A percentile compares a stretch with the other conserved stretches of the same genome.
Conservation (phyloP, 2,113 vertebrate species). For the Nothobranchius furzeri region DNA sequence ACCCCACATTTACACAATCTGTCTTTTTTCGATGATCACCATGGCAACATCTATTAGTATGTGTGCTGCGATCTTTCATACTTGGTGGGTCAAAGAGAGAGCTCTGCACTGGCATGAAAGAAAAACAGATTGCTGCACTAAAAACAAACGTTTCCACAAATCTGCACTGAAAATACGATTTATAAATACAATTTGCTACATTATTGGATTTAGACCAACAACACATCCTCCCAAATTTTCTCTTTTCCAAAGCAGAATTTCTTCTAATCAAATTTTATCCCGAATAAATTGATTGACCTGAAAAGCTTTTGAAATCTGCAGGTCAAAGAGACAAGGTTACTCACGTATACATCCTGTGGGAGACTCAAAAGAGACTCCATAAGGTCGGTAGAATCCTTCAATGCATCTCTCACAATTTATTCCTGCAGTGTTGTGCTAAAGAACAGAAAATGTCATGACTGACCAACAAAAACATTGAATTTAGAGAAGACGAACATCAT, state of each 20-base stretch:
- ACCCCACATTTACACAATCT: not conserved
- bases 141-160: not conserved
- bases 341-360: conserved; percentile 86
- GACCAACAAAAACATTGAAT: not conserved
- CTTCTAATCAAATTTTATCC: too few species aligned
- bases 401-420: conserved; percentile 91
- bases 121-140: not conserved
- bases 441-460: conserved; percentile 13
- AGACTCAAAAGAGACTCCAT: conserved; percentile 74
- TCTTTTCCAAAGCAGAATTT: too few species aligned
- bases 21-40: not conserved
- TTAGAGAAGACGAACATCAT: not conserved
- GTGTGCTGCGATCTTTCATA: not conserved
- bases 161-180: not conserved
- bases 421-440: conserved; percentile 92
- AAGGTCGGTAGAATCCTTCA: conserved; percentile 86
- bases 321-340: conserved; percentile 39
- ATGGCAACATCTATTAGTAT: not conserved
- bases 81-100: not conserved
- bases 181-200: not conserved
- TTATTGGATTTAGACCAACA: too few species aligned
- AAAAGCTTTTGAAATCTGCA: too few species aligned
- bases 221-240: too few species aligned
- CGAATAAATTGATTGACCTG: too few species aligned
- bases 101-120: not conserved